Conservation (phyloP, 2,797 vertebrate species). For the Schizopygopsis malacanthus region DNA sequence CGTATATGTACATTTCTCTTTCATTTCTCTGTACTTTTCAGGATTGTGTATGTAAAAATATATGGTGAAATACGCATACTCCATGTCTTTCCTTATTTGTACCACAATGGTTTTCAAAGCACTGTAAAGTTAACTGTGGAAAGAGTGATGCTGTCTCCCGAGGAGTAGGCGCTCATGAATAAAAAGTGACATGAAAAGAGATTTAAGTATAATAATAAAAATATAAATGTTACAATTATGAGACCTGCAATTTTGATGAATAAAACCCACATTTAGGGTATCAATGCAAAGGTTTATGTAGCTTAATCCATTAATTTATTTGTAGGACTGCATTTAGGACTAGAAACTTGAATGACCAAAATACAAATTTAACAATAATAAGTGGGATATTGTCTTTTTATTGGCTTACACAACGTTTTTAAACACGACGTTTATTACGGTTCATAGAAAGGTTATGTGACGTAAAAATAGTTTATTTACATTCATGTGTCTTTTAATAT, state of each 20-base stretch:
- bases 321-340: neutral
- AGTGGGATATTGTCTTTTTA: conserved; percentile 23
- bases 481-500: neutral
- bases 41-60: neutral
- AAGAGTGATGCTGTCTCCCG: neutral
- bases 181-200: neutral
- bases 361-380: neutral
- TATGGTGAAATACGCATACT: neutral
- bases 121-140: neutral
- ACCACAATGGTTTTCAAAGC: neutral
- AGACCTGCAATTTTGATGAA: neutral
- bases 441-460: neutral
- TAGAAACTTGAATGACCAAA: neutral
- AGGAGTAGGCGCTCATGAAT: neutral
- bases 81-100: neutral
- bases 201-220: neutral
- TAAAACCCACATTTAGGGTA: neutral
- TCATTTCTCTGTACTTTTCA: neutral
- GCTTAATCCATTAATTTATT: neutral
- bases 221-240: neutral
- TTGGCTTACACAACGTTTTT: neutral
- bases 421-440: neutral
- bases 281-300: neutral
- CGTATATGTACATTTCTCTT: neutral
- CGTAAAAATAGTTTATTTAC: neutral